These are phyloP conservation scores for Platichthys stellatus DNA, from an alignment of 2,113 vertebrate species.

Conservation along the genomic window DNA sequence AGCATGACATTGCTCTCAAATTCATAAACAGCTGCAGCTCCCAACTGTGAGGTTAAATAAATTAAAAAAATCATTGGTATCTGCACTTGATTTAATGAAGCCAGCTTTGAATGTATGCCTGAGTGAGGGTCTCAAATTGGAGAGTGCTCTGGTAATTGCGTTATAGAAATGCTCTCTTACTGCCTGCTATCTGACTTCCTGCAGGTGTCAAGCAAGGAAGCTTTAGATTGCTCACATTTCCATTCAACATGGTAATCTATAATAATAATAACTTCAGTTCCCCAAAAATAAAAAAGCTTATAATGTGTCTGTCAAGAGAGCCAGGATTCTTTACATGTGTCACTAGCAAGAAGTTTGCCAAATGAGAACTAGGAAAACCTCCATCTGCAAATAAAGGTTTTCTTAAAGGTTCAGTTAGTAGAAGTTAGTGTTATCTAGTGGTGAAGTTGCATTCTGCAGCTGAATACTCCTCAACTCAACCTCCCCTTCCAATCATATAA, in stretches of 20 bases:
- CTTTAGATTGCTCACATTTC: constrained; percentile 47
- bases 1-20: neutral
- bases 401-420: too few species aligned
- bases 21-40: constrained; percentile 3
- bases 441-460: too few species aligned
- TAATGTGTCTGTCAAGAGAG: too few species aligned
- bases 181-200: constrained; percentile 55
- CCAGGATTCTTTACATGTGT: too few species aligned
- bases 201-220: constrained; percentile 60
- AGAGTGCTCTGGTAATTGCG: constrained; percentile 63
- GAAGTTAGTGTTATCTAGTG: too few species aligned
- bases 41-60: constrained; percentile 8
- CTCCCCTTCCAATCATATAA: too few species aligned
- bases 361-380: neutral
- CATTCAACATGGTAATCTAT: constrained; percentile 11
- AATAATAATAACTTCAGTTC: too few species aligned
- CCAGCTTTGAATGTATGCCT: constrained; percentile 41
- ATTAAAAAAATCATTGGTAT: constrained; percentile 10
- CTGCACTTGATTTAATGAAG: constrained; percentile 46
- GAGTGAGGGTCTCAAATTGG: constrained; percentile 61
- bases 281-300: too few species aligned
- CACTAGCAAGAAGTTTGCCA: neutral
- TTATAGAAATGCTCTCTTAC: constrained; percentile 49
- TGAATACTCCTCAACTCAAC: too few species aligned
- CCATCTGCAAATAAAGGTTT: constrained; percentile 2